Conservation (phyloP, 2,888 invertebrate genomes). For the Kryphioiulus occultus region DNA sequence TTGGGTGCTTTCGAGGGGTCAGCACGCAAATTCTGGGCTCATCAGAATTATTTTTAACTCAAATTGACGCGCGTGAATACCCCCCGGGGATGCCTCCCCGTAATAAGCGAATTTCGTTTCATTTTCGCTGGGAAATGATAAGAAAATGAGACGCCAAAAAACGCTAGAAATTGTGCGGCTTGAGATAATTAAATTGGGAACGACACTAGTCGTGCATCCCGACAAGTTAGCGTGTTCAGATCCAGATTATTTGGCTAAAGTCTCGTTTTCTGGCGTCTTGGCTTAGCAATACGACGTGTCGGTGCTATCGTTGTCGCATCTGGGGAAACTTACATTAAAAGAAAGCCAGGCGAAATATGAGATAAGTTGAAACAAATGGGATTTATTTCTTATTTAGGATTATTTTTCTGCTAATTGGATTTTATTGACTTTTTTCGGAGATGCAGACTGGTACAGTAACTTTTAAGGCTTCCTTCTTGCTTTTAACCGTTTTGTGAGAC, state of each 20-base stretch:
- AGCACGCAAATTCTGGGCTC: background rate
- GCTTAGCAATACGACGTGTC: background rate
- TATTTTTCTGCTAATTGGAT: conserved; percentile 36
- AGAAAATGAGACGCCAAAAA: conserved; percentile 25
- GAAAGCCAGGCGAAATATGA: background rate
- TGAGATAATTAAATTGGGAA: conserved; percentile 15
- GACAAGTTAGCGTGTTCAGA: background rate
- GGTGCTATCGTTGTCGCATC: background rate
- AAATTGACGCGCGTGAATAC: conserved; percentile 26
- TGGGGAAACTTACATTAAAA: background rate
- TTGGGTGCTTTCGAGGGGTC: conserved; percentile 5
- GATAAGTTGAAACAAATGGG: conserved; percentile 28
- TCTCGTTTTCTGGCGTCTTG: background rate
- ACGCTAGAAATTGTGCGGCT: conserved; percentile 21
- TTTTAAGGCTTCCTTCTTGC: background rate
- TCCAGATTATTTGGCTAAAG: background rate
- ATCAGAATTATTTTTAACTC: conserved; percentile 33
- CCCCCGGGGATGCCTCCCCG: background rate
- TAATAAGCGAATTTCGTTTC: conserved; percentile 29
- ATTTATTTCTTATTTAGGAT: conserved; percentile 28
- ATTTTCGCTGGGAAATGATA: conserved; percentile 28
- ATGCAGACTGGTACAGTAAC: background rate
- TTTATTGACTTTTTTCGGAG: background rate
- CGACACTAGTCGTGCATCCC: conserved; percentile 21
- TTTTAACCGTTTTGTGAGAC: background rate